phyloP scores from a whole-genome alignment of 2,888 invertebrate species.

The Caenorhabditis afra region DNA sequence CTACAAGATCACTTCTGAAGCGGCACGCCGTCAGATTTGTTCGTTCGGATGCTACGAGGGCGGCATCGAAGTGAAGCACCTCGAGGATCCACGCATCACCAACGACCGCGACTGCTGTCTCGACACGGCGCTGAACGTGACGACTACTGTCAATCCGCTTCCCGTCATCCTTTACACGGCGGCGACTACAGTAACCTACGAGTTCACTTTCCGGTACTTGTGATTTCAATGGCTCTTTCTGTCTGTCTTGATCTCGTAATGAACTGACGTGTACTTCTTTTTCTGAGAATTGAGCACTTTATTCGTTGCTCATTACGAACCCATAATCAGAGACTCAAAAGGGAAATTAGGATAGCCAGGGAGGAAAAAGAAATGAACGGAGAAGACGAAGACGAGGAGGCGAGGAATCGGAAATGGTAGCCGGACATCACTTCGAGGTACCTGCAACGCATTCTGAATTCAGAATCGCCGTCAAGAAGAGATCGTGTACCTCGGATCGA shows the following conservation, averaged over 20 bases:
- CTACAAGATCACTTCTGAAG: conserved; percentile 50
- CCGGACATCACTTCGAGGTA: conserved; percentile 71
- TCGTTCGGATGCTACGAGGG: conserved; percentile 60
- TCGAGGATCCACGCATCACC: conserved; percentile 56
- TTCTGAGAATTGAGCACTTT: conserved; percentile 39
- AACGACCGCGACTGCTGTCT: conserved; percentile 61
- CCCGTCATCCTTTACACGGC: conserved; percentile 59
- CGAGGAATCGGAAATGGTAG: conserved; percentile 65
- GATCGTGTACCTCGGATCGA: conserved; percentile 71
- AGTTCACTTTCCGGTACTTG: conserved; percentile 44
- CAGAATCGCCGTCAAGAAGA: not conserved
- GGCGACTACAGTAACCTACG: conserved; percentile 36
- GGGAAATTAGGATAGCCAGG: conserved; percentile 28
- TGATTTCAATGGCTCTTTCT: conserved; percentile 7
- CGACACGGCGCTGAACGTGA: conserved; percentile 47
- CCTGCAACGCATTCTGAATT: conserved; percentile 48
- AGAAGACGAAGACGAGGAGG: conserved; percentile 13
- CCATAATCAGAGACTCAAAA: conserved; percentile 51
- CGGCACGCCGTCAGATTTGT: conserved; percentile 39
- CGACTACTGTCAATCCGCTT: conserved; percentile 54
- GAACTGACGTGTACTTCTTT: conserved; percentile 34
- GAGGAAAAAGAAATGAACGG: conserved; percentile 7
- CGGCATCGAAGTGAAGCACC: conserved; percentile 58
- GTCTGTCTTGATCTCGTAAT: conserved; percentile 37
- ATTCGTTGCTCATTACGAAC: conserved; percentile 47